Conservation (phyloP, 2,888 invertebrate species). For the Gari tellinella region DNA sequence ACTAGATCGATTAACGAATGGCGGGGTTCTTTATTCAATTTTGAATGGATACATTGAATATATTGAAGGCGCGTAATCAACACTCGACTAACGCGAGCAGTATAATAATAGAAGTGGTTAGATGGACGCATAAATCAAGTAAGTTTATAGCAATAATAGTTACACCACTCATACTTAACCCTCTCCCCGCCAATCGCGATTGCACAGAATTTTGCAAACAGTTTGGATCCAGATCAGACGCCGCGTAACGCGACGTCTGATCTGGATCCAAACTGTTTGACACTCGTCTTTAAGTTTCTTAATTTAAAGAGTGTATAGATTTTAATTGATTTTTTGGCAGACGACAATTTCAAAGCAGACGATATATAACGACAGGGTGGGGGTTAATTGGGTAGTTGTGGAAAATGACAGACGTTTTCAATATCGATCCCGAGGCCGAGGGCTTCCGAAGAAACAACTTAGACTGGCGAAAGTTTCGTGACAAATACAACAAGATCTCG, state of each 20-base stretch:
- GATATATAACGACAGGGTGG: no score
- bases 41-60: slow-evolving; percentile 11
- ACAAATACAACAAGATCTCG: slow-evolving; percentile 49
- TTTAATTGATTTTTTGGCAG: no score
- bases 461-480: slow-evolving; percentile 62
- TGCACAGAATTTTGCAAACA: no score
- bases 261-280: no score
- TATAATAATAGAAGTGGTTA: slow-evolving; percentile 5
- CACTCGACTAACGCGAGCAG: slow-evolving; percentile 6
- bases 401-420: slow-evolving; percentile 58
- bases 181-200: no score
- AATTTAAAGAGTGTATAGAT: no score
- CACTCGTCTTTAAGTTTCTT: no score
- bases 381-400: slow-evolving; percentile 30
- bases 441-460: slow-evolving; percentile 55
- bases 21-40: not conserved
- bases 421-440: slow-evolving; percentile 50
- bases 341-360: no score
- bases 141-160: slow-evolving; percentile 20
- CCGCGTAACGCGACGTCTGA: no score
- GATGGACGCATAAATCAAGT: slow-evolving; percentile 30
- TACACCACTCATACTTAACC: slow-evolving; percentile 28
- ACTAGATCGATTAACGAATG: slow-evolving; percentile 1
- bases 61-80: slow-evolving; percentile 19
- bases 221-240: no score